Evolutionary conservation across 2,797 vertebrate genomes (phyloP).

Genomic region (Myripristis jacobus): DNA sequence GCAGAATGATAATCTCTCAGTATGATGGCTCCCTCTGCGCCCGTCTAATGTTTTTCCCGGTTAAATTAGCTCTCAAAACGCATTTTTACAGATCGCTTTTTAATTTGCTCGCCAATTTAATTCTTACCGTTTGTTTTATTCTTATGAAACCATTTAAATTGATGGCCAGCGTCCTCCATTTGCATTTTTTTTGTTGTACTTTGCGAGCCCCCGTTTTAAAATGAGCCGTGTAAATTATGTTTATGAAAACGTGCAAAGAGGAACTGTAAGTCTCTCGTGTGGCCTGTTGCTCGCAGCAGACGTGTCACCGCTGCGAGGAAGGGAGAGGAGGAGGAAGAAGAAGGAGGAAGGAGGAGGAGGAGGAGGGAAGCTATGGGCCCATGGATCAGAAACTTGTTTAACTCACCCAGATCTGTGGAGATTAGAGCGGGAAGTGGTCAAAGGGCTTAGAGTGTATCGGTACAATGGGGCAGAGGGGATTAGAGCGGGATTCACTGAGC

Average conservation of each 20-base stretch:
- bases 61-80: neutral
- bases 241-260: neutral
- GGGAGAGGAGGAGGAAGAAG: neutral
- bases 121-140: neutral
- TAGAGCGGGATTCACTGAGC: conserved; percentile 72
- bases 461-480: conserved; percentile 76
- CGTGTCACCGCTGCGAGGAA: conserved; percentile 20
- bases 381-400: conserved; percentile 74
- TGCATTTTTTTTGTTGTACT: neutral
- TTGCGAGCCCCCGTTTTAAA: neutral
- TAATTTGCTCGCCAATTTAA: neutral
- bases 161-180: neutral
- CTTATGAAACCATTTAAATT: too few species aligned
- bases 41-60: neutral
- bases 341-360: neutral
- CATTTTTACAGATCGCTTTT: neutral
- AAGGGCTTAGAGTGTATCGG: conserved; percentile 68
- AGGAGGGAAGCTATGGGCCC: conserved; percentile 30
- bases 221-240: neutral
- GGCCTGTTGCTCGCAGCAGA: conserved; percentile 22
- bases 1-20: neutral
- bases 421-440: conserved; percentile 78
- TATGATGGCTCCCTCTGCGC: neutral
- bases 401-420: conserved; percentile 69
- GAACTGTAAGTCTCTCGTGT: neutral